Evolutionary conservation across 2,797 vertebrate species (phyloP).

Genomic region (Spinus pinus): DNA sequence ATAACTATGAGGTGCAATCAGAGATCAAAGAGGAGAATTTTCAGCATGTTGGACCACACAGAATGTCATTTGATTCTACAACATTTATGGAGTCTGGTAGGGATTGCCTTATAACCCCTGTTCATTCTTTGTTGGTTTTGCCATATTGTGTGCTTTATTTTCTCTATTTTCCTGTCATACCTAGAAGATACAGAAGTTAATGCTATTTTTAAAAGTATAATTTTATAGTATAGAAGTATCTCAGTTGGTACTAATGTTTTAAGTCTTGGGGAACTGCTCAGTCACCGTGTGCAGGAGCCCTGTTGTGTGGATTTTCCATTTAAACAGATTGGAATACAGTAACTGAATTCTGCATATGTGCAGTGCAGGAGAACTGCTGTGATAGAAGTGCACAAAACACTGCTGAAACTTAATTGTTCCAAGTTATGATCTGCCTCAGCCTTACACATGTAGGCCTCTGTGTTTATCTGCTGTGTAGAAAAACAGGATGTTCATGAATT

Average conservation of each 20-base stretch:
- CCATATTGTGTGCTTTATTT: not conserved
- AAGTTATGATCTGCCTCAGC: not conserved
- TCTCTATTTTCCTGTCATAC: not conserved
- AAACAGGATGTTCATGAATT: slow-evolving; percentile 91
- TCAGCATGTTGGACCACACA: slow-evolving; percentile 74
- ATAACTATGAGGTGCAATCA: slow-evolving; percentile 85
- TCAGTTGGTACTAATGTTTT: not conserved
- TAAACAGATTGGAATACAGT: not conserved
- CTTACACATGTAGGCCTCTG: not conserved
- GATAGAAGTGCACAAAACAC: not conserved
- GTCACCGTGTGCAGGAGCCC: not conserved
- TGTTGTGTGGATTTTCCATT: not conserved
- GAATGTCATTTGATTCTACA: slow-evolving; percentile 80
- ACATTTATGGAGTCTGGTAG: slow-evolving; percentile 91
- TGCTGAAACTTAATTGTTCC: not conserved
- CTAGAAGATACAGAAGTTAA: not conserved
- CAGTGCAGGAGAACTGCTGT: not conserved
- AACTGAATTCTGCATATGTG: not conserved
- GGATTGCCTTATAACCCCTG: not conserved
- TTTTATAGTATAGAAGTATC: not conserved
- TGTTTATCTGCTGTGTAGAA: slow-evolving; percentile 74
- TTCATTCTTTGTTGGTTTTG: not conserved
- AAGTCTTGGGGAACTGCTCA: not conserved
- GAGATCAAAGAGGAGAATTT: slow-evolving; percentile 83
- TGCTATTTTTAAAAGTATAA: not conserved